These are phyloP conservation scores for Melanotaenia parkinsoni DNA, from an alignment of 2,797 vertebrate genomes.

Conservation along the genomic window DNA sequence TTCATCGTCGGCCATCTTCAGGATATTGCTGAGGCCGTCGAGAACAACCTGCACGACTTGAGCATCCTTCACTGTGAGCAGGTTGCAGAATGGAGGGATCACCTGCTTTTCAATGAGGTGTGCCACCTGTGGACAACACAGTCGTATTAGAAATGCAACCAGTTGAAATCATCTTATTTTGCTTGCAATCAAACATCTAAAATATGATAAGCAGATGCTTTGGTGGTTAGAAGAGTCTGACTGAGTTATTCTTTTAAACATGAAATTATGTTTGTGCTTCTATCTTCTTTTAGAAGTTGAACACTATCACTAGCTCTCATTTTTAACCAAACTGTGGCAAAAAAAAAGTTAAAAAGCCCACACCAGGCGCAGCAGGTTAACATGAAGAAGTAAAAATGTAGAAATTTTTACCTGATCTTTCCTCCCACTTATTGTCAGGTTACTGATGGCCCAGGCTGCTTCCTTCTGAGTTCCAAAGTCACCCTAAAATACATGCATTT, in stretches of 20 bases:
- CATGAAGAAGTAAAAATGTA: not conserved
- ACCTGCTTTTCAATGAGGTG: constrained; percentile 98
- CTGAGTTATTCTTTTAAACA: not conserved
- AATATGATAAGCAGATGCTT: not conserved
- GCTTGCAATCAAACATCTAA: not conserved
- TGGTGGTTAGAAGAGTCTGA: not conserved
- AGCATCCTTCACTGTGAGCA: constrained; percentile 97
- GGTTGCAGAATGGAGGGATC: constrained; percentile 98
- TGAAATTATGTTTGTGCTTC: not conserved
- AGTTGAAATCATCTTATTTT: not conserved
- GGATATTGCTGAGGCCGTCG: constrained; percentile 98
- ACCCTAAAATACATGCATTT: constrained; percentile 80
- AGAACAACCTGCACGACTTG: constrained; percentile 99
- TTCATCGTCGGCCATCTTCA: constrained; percentile 99
- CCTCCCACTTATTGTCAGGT: constrained; percentile 98
- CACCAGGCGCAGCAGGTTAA: not conserved
- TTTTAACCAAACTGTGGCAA: not conserved
- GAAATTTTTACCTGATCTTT: constrained; percentile 92
- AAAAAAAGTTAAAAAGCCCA: not conserved
- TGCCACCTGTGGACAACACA: constrained; percentile 86
- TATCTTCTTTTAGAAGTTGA: not conserved
- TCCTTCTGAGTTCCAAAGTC: constrained; percentile 99
- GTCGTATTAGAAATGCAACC: not conserved
- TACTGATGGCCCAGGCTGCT: constrained; percentile 99
- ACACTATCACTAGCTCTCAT: not conserved